Evolutionary conservation across 2,113 vertebrate species (phyloP), one percentile per base, ranked within the genome.

Genomic region (Seriola rivoliana): DNA sequence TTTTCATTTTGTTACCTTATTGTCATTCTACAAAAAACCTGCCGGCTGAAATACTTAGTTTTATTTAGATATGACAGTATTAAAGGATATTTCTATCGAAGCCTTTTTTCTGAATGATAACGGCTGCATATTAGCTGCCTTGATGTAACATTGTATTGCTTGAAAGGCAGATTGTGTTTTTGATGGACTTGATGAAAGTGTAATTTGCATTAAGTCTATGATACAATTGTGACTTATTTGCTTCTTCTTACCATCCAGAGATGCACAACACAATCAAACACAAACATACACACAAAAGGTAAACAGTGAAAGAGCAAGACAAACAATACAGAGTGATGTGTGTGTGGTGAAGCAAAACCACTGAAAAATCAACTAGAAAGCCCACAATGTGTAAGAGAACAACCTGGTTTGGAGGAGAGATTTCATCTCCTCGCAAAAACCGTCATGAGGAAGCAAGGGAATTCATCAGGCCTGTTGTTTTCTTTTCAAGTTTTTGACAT

Each of bases 401-500:
- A 67, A 75, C 66, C 50, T 14, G 16, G 17, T 48, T 19, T 64
- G 59, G 66, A 72, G 81, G 59, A 52, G 16, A 74, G 59, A 57
- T n/a, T 32, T 36, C 40, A 67, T 69, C 25, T 67, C 40, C 17
- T 64, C 8, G 3, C 64, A 86, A 68, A 71, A 71, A 14, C 67
- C 58, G 42, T 57, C 57, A 23, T n/a, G 14, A 66, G 68, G 65
- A 66, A 86, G 21, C 25, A 13, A 66, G 64, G 65, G 69, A 86
- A 84, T 78, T 58, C 11, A 8, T 74, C 74, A 57, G 46, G 62
- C 42, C 67, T 83, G 80, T 71, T 75, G 68, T 82, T 85, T 83
- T 55, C 66, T 64, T 80, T 83, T 78, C 66, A 64, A 48, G 48
- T 65, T 85, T 85, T 57, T 87, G 81, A 84, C 89, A 82, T 87